Percentiles rank a stretch among this genome's conserved stretches.
Conservation (phyloP, 2,113 vertebrate species). For the Acinonyx jubatus region DNA sequence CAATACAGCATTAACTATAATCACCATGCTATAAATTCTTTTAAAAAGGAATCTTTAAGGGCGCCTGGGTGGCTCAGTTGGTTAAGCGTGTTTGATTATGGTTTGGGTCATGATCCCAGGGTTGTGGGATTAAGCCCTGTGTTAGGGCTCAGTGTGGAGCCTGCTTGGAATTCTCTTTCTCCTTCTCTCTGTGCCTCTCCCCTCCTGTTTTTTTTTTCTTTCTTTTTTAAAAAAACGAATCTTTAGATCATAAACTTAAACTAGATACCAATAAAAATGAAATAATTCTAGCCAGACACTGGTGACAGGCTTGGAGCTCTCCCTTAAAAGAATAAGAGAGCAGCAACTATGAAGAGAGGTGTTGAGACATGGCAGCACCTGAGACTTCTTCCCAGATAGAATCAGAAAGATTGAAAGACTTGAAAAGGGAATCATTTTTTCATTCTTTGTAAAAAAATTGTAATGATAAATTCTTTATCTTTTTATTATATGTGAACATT, state of each 20-base stretch:
- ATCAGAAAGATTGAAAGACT: not conserved
- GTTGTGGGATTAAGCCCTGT: too few species aligned
- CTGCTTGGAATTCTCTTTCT: too few species aligned
- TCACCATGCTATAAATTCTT: not conserved
- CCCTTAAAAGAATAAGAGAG: not conserved
- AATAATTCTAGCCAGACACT: not conserved
- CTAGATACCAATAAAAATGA: conserved; percentile 21
- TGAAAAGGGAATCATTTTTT: not conserved
- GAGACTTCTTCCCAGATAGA: not conserved
- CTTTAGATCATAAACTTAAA: conserved; percentile 29
- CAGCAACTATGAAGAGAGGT: not conserved
- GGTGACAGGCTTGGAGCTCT: not conserved
- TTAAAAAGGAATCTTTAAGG: conserved; percentile 20
- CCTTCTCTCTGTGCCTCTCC: too few species aligned
- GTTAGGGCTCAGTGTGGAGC: too few species aligned
- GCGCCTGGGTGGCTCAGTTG: too few species aligned
- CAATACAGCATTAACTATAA: not conserved
- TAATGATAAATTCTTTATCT: not conserved
- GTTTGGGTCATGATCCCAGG: too few species aligned
- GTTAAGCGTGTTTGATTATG: too few species aligned
- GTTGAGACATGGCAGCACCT: not conserved
- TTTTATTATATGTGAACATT: conserved; percentile 9
- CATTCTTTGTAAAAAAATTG: not conserved
- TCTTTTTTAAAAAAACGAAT: not conserved
- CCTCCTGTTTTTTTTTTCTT: too few species aligned